Conservation (phyloP, 1,140 invertebrate genomes). For the Spodoptera litura region DNA sequence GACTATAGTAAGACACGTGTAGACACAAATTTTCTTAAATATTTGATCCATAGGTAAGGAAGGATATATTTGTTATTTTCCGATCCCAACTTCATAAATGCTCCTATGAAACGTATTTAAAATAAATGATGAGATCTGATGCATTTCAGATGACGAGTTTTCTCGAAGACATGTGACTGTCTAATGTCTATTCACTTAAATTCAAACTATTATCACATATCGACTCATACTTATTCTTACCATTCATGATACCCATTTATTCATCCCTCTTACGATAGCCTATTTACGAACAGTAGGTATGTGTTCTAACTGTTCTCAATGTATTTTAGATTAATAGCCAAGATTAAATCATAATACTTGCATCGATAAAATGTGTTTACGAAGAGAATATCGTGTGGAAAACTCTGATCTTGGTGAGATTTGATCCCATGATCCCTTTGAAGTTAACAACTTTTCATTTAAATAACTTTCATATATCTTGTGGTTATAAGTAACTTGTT, state of each 20-base stretch:
- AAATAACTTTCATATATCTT: conserved; percentile 3
- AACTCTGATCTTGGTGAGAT: conserved; percentile 20
- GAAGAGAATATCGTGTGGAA: conserved; percentile 6
- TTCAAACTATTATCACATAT: conserved; percentile 81
- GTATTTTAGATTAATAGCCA: conserved; percentile 31
- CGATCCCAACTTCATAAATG: conserved; percentile 66
- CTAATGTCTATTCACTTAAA: conserved; percentile 70
- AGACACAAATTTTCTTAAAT: conserved; percentile 7
- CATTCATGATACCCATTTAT: conserved; percentile 28
- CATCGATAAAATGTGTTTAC: background rate
- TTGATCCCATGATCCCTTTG: conserved; percentile 25
- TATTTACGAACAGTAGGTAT: conserved; percentile 11
- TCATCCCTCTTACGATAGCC: conserved; percentile 29
- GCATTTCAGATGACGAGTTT: conserved; percentile 56
- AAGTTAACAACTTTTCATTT: conserved; percentile 30
- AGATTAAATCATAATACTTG: background rate
- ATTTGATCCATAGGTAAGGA: conserved; percentile 8
- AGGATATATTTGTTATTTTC: background rate
- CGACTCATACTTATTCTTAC: conserved; percentile 57
- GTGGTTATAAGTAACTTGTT: conserved; percentile 1
- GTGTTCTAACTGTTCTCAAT: background rate
- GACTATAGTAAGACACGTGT: background rate
- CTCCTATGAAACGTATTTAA: conserved; percentile 72
- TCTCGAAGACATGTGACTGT: conserved; percentile 56
- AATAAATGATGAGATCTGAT: conserved; percentile 61